These are phyloP conservation scores for Sisor rabdophorus DNA, from an alignment of 2,113 vertebrate species.

Conservation along the genomic window DNA sequence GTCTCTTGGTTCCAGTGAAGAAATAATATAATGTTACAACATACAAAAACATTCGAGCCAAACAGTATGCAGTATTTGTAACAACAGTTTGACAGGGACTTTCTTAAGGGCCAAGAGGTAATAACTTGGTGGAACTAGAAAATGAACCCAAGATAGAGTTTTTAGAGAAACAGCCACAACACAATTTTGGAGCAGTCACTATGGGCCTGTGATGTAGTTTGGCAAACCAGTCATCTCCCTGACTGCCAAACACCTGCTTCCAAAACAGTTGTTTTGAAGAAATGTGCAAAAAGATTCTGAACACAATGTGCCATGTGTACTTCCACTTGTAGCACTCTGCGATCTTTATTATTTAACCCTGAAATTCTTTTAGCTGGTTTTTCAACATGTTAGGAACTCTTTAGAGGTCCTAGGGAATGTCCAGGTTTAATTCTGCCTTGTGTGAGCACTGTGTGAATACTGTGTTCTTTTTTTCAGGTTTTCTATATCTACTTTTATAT, in stretches of 20 bases:
- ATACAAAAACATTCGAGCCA: too few species aligned
- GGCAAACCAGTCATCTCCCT: slow-evolving; percentile 17
- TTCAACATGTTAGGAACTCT: neutral
- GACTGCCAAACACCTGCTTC: slow-evolving; percentile 45
- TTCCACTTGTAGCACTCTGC: neutral
- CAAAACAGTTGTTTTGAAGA: slow-evolving; percentile 39
- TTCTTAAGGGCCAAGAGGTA: too few species aligned
- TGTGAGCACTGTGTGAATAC: too few species aligned
- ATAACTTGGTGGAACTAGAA: too few species aligned
- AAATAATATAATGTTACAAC: too few species aligned
- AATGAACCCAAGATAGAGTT: too few species aligned
- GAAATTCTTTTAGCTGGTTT: neutral
- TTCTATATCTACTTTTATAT: too few species aligned
- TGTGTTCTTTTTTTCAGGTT: too few species aligned
- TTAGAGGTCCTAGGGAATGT: neutral
- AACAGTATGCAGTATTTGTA: too few species aligned
- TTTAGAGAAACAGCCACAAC: slow-evolving; percentile 51
- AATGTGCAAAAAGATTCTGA: neutral
- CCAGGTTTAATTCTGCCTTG: neutral
- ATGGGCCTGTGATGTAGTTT: slow-evolving; percentile 50
- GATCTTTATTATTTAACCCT: neutral
- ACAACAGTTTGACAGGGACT: too few species aligned
- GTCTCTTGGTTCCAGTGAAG: too few species aligned
- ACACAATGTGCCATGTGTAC: neutral
- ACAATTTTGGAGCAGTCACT: slow-evolving; percentile 28